Evolutionary conservation across 2,888 invertebrate species (phyloP).

Genomic region (Hoplodrina blanda): DNA sequence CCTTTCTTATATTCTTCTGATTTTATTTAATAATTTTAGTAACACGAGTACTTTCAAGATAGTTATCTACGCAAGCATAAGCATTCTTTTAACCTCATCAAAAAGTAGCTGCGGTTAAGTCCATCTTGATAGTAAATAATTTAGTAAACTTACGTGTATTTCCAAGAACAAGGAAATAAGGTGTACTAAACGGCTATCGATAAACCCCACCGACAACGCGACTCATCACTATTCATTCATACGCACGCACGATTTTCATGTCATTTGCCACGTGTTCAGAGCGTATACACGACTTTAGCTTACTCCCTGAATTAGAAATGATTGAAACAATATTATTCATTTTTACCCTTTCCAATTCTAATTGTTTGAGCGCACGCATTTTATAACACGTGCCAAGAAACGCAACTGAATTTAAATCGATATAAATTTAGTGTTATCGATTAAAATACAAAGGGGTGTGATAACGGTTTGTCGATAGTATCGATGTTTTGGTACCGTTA

Average conservation of each 20-base stretch:
- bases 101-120: too few relatives aligned
- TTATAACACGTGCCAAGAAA: constrained; percentile 80
- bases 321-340: constrained; percentile 84
- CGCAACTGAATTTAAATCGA: constrained; percentile 82
- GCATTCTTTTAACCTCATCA: too few relatives aligned
- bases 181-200: constrained; percentile 55
- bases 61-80: too few relatives aligned
- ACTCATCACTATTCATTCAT: constrained; percentile 73
- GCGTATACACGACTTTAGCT: constrained; percentile 84
- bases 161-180: not conserved
- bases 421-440: constrained; percentile 75
- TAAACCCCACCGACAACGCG: constrained; percentile 21
- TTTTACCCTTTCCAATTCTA: constrained; percentile 87
- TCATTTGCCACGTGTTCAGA: constrained; percentile 87
- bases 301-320: constrained; percentile 86
- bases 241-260: constrained; percentile 88
- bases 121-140: too few relatives aligned
- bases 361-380: constrained; percentile 84
- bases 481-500: constrained; percentile 70
- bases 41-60: too few relatives aligned
- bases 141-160: not conserved
- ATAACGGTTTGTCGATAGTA: constrained; percentile 73
- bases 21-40: too few relatives aligned
- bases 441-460: constrained; percentile 78
- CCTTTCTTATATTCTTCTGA: not conserved